Conservation (phyloP, 2,797 vertebrate genomes). For the Phrynocephalus forsythii region DNA sequence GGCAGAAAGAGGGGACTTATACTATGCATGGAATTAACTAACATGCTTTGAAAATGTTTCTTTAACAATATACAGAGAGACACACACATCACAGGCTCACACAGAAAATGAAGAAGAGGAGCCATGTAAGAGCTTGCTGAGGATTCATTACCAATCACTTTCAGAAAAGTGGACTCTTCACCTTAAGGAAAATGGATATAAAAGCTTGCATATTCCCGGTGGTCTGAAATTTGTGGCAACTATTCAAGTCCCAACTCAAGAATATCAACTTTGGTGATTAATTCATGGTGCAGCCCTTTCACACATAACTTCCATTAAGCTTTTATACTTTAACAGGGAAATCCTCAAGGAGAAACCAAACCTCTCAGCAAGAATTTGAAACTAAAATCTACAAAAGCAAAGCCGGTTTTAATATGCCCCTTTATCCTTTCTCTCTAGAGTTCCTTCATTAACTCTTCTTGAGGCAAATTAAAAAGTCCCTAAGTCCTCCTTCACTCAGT, state of each 20-base stretch:
- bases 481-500: constrained; percentile 12
- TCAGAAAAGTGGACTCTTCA: constrained; percentile 29
- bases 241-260: constrained; percentile 30
- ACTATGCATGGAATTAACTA: not conserved
- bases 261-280: constrained; percentile 48
- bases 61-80: not conserved
- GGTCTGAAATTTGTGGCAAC: constrained; percentile 41
- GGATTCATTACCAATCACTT: not conserved
- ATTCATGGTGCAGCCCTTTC: constrained; percentile 33
- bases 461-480: constrained; percentile 51
- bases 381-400: constrained; percentile 52
- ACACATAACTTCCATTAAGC: constrained; percentile 27
- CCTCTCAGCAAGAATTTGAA: constrained; percentile 57
- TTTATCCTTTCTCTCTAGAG: constrained; percentile 56
- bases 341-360: constrained; percentile 68
- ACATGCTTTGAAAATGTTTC: not conserved
- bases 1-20: not conserved
- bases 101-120: not conserved
- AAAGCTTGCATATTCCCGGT: constrained; percentile 44
- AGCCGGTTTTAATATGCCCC: constrained; percentile 55
- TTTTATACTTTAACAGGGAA: constrained; percentile 64
- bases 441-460: constrained; percentile 53
- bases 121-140: not conserved
- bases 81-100: not conserved
- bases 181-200: constrained; percentile 17